Conservation (phyloP, 2,888 invertebrate genomes). For the Ophion ellenae region DNA sequence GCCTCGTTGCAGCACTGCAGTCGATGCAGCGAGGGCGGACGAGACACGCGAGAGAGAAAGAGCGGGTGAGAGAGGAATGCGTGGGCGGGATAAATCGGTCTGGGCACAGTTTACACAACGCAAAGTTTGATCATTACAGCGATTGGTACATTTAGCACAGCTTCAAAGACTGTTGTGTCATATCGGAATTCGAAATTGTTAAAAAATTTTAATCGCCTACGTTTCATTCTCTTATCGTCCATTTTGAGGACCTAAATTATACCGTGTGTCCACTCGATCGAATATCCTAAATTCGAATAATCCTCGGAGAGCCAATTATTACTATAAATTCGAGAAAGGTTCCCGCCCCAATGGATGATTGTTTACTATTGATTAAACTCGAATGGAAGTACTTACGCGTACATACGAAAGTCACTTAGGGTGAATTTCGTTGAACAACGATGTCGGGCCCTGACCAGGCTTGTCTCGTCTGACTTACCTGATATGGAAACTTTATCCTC, state of each 20-base stretch:
- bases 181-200: not conserved
- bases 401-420: not conserved
- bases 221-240: not conserved
- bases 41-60: slow-evolving; percentile 27
- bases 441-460: too few species aligned
- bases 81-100: slow-evolving; percentile 62
- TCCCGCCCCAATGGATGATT: not conserved
- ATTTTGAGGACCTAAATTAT: not conserved
- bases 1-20: slow-evolving; percentile 45
- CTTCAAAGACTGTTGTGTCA: not conserved
- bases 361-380: not conserved
- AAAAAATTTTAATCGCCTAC: not conserved
- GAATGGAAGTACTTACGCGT: not conserved
- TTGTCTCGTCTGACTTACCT: too few species aligned
- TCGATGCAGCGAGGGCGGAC: slow-evolving; percentile 47
- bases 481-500: too few species aligned
- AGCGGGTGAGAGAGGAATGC: slow-evolving; percentile 45
- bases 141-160: slow-evolving; percentile 29
- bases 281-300: not conserved
- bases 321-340: not conserved
- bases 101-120: slow-evolving; percentile 52
- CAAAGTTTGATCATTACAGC: slow-evolving; percentile 17
- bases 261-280: not conserved
- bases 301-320: not conserved
- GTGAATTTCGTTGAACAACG: not conserved